Conservation (phyloP, 1,140 invertebrate genomes). For the Trichoplusia ni region DNA sequence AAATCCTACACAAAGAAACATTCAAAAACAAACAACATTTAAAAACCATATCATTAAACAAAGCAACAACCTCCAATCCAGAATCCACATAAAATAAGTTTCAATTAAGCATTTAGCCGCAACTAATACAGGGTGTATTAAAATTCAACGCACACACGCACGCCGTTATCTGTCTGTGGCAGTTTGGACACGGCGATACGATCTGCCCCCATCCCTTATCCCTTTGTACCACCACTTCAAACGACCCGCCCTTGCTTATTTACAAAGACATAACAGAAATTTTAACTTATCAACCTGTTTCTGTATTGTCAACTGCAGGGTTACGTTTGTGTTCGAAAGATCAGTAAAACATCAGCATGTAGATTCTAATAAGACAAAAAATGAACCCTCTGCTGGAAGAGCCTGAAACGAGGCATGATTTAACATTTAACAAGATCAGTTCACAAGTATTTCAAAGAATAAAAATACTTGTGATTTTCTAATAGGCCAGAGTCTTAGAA, state of each 20-base stretch:
- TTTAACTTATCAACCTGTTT: slow-evolving; percentile 44
- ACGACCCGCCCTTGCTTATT: slow-evolving; percentile 53
- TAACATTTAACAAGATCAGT: neutral
- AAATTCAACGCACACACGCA: slow-evolving; percentile 62
- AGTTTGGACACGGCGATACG: slow-evolving; percentile 59
- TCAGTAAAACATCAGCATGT: neutral
- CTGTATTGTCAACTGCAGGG: slow-evolving; percentile 21
- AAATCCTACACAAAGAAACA: no score
- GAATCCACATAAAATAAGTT: slow-evolving; percentile 13
- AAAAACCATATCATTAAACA: neutral
- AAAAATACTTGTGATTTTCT: no score
- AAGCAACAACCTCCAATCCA: neutral
- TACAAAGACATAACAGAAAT: slow-evolving; percentile 55
- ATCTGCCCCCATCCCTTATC: slow-evolving; percentile 49
- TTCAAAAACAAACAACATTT: no score
- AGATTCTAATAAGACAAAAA: no score
- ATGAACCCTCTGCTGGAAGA: no score
- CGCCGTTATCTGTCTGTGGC: slow-evolving; percentile 66
- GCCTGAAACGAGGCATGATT: neutral
- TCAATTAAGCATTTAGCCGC: slow-evolving; percentile 35
- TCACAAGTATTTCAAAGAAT: no score
- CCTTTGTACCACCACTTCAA: slow-evolving; percentile 62
- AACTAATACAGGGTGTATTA: slow-evolving; percentile 49
- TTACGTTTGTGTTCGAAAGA: neutral
- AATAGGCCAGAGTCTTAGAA: no score